Evolutionary conservation across 2,797 vertebrate genomes (phyloP), one percentile per base, ranked within the genome.

Genomic region (Tarsius wallacei): DNA sequence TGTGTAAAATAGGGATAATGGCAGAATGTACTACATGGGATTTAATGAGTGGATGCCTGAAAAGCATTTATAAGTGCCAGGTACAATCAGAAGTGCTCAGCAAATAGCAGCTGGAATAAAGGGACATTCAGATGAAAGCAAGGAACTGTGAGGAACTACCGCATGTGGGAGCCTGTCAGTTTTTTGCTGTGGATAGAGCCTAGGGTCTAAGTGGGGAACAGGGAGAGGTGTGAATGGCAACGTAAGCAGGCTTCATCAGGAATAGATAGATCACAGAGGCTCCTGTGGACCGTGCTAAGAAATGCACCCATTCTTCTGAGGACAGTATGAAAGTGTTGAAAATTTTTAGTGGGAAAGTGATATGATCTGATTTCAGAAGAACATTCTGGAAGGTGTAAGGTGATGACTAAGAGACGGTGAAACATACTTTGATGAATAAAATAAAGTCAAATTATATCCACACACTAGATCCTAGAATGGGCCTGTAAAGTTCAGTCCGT

Each of bases 361-460:
- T 31, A 5, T 14, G 49, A 86, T 91, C 49, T 77, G 1, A 94
- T 85, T 84, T 93, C 51, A 91, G 24, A 96, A 87, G 70, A 82
- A 73, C 71, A 68, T 64, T 93, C 80, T 91, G 33, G 70, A 93
- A 89, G 13, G 13, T 70, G 53, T 78, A 33, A 68, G 8, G 47
- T 81, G 71, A 94, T 66, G 55, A 57, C 17, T 59, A 71, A n/a
- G 28, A 92, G 14, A 14, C 11, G 4, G n/a, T 53, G 17, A 84
- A 80, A 74, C 49, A 28, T 4, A 57, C 6, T 63, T 68, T 42
- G 21, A 73, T 33, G 24, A 77, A 64, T 90, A 91, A 93, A 90
- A 77, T 68, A 80, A 63, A 81, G 12, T n/a, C n/a, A 77, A 19
- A 63, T 90, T 47, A 53, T 59, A 78, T n/a, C 31, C 64, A 78